phyloP scores from a whole-genome alignment of 2,888 invertebrate genomes.

The Melanargia galathea region DNA sequence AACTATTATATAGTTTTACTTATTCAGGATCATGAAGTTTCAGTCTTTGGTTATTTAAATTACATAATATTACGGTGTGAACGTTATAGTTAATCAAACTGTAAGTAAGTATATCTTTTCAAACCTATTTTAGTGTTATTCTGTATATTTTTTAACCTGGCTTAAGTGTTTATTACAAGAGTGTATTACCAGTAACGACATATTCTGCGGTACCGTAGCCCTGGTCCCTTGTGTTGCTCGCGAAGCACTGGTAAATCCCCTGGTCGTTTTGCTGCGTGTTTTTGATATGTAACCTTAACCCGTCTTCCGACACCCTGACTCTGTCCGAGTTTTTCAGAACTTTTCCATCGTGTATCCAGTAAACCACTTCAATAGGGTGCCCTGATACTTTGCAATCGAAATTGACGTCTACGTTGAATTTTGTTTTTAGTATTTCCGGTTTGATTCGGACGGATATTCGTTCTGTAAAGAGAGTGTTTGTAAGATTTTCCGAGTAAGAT shows the following conservation, averaged over 20 bases:
- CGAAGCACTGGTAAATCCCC: constrained; percentile 96
- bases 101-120: too few relatives aligned
- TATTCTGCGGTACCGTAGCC: constrained; percentile 92
- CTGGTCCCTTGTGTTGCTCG: constrained; percentile 91
- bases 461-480: constrained; percentile 76
- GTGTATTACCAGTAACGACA: constrained; percentile 87
- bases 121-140: too few relatives aligned
- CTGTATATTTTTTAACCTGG: too few relatives aligned
- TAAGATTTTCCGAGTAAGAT: background rate
- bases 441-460: constrained; percentile 91
- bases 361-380: constrained; percentile 89
- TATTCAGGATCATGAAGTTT: too few relatives aligned
- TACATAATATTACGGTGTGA: too few relatives aligned
- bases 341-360: constrained; percentile 91
- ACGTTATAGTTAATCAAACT: too few relatives aligned
- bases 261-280: constrained; percentile 90
- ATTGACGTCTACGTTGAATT: constrained; percentile 91
- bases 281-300: constrained; percentile 82
- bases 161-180: background rate
- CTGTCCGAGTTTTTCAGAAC: constrained; percentile 83
- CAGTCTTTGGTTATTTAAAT: too few relatives aligned
- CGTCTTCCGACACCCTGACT: constrained; percentile 77
- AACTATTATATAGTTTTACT: too few relatives aligned
- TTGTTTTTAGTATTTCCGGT: constrained; percentile 89
- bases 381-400: constrained; percentile 95